Evolutionary conservation across 2,888 invertebrate species (phyloP).

Genomic region (Theodoxus fluviatilis): DNA sequence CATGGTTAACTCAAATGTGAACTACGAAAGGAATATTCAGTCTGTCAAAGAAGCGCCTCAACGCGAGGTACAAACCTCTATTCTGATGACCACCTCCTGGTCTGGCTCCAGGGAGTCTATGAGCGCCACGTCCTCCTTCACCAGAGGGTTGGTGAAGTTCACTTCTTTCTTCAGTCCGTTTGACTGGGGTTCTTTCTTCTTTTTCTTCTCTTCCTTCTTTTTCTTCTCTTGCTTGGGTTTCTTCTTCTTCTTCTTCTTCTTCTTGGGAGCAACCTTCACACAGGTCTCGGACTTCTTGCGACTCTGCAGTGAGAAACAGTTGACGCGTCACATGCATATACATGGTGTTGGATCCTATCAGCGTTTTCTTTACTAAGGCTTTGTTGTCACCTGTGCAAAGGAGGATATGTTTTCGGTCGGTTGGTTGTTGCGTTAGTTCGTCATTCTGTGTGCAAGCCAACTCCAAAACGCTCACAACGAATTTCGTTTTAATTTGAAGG

Average conservation of each 20-base stretch:
- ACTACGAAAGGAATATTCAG: not conserved
- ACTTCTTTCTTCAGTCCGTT: constrained; percentile 42
- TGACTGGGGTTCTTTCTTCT: constrained; percentile 33
- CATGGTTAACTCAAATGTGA: too few relatives aligned
- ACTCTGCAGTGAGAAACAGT: constrained; percentile 28
- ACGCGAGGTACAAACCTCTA: constrained; percentile 38
- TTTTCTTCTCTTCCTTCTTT: constrained; percentile 29
- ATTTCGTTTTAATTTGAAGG: too few relatives aligned
- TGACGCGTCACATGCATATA: too few relatives aligned
- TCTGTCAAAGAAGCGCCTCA: not conserved
- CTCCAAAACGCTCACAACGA: too few relatives aligned
- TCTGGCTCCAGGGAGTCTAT: constrained; percentile 47
- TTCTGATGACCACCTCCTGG: constrained; percentile 45
- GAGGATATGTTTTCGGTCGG: too few relatives aligned
- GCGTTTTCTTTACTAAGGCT: too few relatives aligned
- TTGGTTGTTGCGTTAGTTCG: too few relatives aligned
- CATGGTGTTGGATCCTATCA: too few relatives aligned
- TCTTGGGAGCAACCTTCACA: constrained; percentile 28
- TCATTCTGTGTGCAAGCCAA: too few relatives aligned
- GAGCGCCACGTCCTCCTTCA: constrained; percentile 52
- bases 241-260: constrained; percentile 29
- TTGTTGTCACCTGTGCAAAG: too few relatives aligned
- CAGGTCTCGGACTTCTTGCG: constrained; percentile 30
- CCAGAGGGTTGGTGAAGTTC: constrained; percentile 46
- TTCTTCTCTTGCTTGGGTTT: constrained; percentile 22